Conservation (phyloP, 2,113 vertebrate species). For the Nasalis larvatus region DNA sequence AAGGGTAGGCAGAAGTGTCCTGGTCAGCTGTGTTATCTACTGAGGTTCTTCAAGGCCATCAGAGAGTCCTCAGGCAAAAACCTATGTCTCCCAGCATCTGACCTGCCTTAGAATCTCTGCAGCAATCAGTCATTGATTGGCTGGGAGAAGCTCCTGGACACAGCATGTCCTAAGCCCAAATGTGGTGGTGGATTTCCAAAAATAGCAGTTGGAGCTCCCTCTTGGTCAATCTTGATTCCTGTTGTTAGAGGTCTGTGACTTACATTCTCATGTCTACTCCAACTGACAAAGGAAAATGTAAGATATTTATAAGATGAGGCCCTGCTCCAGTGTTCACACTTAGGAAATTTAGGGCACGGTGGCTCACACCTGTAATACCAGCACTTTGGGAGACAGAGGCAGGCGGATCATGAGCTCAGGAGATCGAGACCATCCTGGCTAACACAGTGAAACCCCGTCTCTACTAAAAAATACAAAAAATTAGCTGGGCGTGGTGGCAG, state of each 20-base stretch:
- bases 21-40: neutral
- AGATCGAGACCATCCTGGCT: no score
- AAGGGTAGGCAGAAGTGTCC: neutral
- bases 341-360: neutral
- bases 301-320: neutral
- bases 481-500: no score
- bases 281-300: neutral
- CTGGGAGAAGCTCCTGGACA: neutral
- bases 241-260: neutral
- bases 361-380: no score
- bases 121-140: no score
- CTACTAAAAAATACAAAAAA: no score
- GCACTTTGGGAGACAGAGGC: no score
- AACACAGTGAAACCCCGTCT: no score
- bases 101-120: neutral
- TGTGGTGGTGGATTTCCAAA: neutral
- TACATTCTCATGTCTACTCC: neutral
- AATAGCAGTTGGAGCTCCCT: neutral
- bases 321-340: neutral
- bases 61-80: neutral
- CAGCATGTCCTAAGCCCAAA: neutral
- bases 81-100: fast-evolving
- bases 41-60: neutral
- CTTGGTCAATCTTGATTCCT: neutral
- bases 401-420: no score